Base-by-base conservation (phyloP, 1,140 invertebrate species). In the Lysiphlebus fabarum region DNA sequence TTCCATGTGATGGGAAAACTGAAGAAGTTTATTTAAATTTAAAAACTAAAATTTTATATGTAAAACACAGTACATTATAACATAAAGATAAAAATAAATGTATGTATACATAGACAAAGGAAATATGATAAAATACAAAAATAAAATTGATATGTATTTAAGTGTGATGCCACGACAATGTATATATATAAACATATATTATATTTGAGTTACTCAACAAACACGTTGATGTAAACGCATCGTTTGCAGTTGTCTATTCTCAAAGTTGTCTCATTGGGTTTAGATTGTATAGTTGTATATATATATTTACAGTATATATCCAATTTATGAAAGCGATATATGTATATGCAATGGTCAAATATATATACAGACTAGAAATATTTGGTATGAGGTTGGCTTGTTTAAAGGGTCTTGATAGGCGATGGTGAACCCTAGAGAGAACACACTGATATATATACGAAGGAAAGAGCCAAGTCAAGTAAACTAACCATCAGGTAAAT, bases 201-300 rank as follows among this genome's bases (percentile, higher is more conserved):
- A 78, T 78, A 78, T 79, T 79, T 79, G 76, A 79, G 75, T 77
- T 78, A 65, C 70, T 76, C 66, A 66, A 70, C 74, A 79, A 79
- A 79, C 75, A 79, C 70, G 76, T 74, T 68, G 77, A 79, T 78
- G 77, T 75, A 79, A 79, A 78, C 76, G 69, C 70, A 58, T 60
- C 69, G 75, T 73, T 76, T 77, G 75, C 74, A 71, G 17, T 65
- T 74, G 65, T 12, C 69, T 37, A 68, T 69, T 65, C 63, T 69
- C 65, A 61, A 56, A 58, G 66, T 63, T 56, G 57, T 65, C 57
- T 44, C 58, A 26, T 26, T 26, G 17, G 17, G 0, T 26, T 26
- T n/a, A n/a, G n/a, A n/a, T n/a, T n/a, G n/a, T n/a, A 26, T 26
- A 26, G 17, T 4, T 26, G 17, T 26, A 26, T 4, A 26, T 26